Evolutionary conservation across 2,113 vertebrate genomes (phyloP).

Genomic region (Bagarius yarrelli): DNA sequence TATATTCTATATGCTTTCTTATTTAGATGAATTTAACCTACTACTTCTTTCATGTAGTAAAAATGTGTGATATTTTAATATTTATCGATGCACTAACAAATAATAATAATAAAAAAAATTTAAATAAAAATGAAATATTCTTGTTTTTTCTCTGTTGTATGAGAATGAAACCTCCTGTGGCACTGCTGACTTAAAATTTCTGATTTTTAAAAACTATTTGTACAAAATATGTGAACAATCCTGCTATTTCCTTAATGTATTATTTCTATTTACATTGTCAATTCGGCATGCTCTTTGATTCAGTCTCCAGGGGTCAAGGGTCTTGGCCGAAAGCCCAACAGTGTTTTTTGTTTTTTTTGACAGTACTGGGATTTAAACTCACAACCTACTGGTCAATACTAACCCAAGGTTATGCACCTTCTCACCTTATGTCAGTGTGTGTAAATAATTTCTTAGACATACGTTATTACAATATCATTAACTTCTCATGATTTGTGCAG

Average conservation of each 20-base stretch:
- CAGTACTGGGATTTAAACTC: background rate
- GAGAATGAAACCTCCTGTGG: background rate
- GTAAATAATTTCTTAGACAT: background rate
- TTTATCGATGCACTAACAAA: too few relatives aligned
- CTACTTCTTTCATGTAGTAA: too few relatives aligned
- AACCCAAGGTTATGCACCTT: background rate
- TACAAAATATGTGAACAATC: too few relatives aligned
- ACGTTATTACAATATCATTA: background rate
- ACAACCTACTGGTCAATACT: background rate
- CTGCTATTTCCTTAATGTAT: too few relatives aligned
- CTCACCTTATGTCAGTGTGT: too few relatives aligned
- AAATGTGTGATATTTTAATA: too few relatives aligned
- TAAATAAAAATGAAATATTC: background rate
- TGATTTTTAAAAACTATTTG: background rate
- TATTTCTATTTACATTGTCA: background rate
- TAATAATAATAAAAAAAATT: background rate
- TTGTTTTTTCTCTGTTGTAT: background rate
- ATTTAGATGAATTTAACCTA: background rate
- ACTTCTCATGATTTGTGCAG: background rate
- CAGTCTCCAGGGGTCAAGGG: background rate
- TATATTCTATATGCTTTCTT: background rate
- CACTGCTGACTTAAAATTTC: background rate
- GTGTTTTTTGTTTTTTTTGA: background rate
- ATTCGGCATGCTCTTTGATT: background rate
- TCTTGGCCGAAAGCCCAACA: constrained; percentile 9